These are phyloP conservation scores for Ceuthmochares aereus DNA, from an alignment of 2,113 vertebrate species.

Conservation along the genomic window DNA sequence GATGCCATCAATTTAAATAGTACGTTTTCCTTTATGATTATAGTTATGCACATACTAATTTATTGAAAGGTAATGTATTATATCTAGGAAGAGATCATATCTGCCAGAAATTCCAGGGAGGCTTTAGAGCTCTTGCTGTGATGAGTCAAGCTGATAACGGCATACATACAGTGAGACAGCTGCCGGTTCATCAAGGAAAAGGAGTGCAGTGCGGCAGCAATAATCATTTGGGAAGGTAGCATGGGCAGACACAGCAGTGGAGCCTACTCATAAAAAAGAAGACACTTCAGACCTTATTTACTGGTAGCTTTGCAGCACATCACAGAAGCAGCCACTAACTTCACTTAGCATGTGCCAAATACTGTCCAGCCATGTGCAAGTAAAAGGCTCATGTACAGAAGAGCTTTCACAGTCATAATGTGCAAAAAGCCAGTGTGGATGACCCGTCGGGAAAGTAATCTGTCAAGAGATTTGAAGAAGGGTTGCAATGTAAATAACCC, in stretches of 20 bases:
- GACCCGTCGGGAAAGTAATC: neutral
- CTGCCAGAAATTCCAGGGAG: conserved; percentile 48
- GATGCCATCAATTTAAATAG: conserved; percentile 38
- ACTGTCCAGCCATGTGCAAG: neutral
- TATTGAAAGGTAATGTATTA: conserved; percentile 50
- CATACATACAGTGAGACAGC: neutral
- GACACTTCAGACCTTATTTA: neutral
- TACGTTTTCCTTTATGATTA: conserved; percentile 16
- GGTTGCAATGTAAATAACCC: neutral
- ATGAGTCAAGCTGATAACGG: conserved; percentile 13
- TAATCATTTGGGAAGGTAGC: neutral
- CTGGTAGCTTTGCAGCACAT: neutral
- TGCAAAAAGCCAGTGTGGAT: neutral
- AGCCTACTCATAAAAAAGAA: neutral
- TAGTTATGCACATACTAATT: conserved; percentile 39
- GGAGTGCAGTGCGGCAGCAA: neutral
- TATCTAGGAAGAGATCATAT: conserved; percentile 29
- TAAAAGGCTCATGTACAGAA: neutral
- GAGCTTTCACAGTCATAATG: neutral
- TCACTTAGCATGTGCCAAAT: neutral
- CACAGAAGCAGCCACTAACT: rapidly evolving
- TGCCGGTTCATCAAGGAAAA: neutral
- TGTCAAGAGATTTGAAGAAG: neutral
- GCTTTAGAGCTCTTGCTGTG: conserved; percentile 14
- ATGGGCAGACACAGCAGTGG: neutral